Percentiles rank a stretch among this genome's conserved stretches.
phyloP scores from a whole-genome alignment of 2,113 vertebrate genomes.

The Ictalurus furcatus region DNA sequence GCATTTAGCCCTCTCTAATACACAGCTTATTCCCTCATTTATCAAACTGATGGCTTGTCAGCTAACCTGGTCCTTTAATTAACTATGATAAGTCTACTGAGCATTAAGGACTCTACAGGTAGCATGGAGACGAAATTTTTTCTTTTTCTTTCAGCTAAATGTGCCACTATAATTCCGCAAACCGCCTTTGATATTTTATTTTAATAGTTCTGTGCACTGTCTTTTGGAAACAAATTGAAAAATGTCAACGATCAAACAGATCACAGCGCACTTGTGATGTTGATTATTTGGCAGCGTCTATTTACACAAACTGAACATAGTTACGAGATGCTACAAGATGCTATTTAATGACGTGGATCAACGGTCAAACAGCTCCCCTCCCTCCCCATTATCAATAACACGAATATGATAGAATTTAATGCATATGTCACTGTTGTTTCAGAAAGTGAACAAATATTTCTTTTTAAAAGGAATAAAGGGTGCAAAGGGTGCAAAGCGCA shows the following conservation, averaged over 20 bases:
- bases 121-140: not conserved
- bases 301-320: not conserved
- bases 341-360: not conserved
- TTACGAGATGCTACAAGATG: not conserved
- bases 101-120: conserved; percentile 21
- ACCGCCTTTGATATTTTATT: not conserved
- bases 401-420: not conserved
- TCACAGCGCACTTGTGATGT: not conserved
- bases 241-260: not conserved
- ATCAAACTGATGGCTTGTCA: conserved; percentile 41
- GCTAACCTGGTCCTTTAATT: conserved; percentile 17
- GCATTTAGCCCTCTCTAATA: conserved; percentile 13
- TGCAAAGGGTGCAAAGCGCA: not conserved
- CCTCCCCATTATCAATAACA: not conserved
- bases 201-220: not conserved
- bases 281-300: not conserved
- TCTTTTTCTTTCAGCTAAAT: not conserved
- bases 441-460: not conserved
- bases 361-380: not conserved
- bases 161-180: not conserved
- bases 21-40: conserved; percentile 34
- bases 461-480: not conserved
- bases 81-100: conserved; percentile 12
- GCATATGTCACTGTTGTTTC: not conserved
- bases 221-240: not conserved